Evolutionary conservation across 2,113 vertebrate genomes (phyloP), one percentile per base, ranked within the genome.

Genomic region (Tichodroma muraria): DNA sequence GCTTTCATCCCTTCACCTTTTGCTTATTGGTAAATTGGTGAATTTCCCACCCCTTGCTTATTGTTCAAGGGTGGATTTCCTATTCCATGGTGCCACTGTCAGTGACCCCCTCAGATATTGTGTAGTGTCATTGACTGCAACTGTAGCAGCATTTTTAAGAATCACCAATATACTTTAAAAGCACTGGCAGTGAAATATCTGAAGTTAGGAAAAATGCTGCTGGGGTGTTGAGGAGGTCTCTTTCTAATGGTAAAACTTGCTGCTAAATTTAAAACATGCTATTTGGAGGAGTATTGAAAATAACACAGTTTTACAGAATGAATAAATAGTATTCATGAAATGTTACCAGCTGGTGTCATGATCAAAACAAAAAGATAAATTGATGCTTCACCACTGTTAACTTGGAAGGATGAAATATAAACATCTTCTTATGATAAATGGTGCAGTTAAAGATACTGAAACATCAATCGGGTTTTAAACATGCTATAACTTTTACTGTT

Each of bases 401-500:
- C 57, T 52, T 94, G 63, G 38, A 97, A 97, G 72, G 75, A 66
- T 92, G 90, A 96, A 97, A 92, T 94, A 93, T 27, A 91, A 93
- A 80, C 79, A 90, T 83, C 54, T 70, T 88, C 45, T 81, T 94
- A 76, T 96, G 85, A 96, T 91, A 96, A 94, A 95, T 60, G 89
- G 65, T 91, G 45, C 73, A 85, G 80, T 90, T 92, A 92, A 80
- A 95, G 54, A 89, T 60, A 60, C 73, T 83, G 72, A 95, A 92
- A 84, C 59, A 93, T 90, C 90, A 85, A 42, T 88, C 6, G 82
- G 54, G 61, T 76, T 91, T 97, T 90, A 93, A 90, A 91, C 56
- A 56, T 90, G 75, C 90, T 85, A 3, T 96, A 84, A 83, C 53
- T 93, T 96, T 96, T 94, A 89, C 57, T 96, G 84, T 90, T 96